Conservation (phyloP, 2,797 vertebrate genomes). For the Enteromius radiatus region DNA sequence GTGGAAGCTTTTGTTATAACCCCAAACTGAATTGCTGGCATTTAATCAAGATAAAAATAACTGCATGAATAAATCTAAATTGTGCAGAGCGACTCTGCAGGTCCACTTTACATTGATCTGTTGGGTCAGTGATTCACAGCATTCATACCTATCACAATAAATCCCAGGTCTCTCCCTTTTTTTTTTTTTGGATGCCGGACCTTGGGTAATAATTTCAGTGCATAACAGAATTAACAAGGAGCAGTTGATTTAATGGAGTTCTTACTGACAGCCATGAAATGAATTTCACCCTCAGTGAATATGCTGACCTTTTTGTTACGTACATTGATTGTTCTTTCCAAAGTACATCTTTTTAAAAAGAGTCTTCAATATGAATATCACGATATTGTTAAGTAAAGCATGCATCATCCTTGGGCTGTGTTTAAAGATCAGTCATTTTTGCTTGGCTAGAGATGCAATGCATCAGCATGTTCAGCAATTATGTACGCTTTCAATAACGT, state of each 20-base stretch:
- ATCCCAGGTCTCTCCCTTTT: background rate
- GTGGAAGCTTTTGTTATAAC: conserved; percentile 2
- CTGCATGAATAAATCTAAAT: background rate
- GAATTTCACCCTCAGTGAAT: conserved; percentile 71
- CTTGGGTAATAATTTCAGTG: conserved; percentile 56
- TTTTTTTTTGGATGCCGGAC: conserved; percentile 32
- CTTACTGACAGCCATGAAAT: conserved; percentile 49
- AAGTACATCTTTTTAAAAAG: conserved; percentile 69
- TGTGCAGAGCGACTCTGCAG: conserved; percentile 39
- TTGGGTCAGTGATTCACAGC: conserved; percentile 68
- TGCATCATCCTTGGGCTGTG: conserved; percentile 25
- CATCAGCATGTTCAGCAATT: conserved; percentile 40
- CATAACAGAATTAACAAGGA: conserved; percentile 67
- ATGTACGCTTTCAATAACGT: conserved; percentile 1
- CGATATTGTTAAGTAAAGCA: conserved; percentile 12
- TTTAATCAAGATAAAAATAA: conserved; percentile 21
- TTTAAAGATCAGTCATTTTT: conserved; percentile 29
- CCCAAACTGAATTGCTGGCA: conserved; percentile 3
- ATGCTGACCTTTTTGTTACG: conserved; percentile 73
- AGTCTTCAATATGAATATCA: conserved; percentile 7
- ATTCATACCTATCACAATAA: conserved; percentile 27
- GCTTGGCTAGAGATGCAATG: conserved; percentile 18
- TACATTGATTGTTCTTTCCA: conserved; percentile 70
- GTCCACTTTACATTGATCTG: conserved; percentile 72
- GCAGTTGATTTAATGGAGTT: conserved; percentile 63